Evolutionary conservation across 2,888 invertebrate species (phyloP).

Genomic region (Orchesellides sinensis): DNA sequence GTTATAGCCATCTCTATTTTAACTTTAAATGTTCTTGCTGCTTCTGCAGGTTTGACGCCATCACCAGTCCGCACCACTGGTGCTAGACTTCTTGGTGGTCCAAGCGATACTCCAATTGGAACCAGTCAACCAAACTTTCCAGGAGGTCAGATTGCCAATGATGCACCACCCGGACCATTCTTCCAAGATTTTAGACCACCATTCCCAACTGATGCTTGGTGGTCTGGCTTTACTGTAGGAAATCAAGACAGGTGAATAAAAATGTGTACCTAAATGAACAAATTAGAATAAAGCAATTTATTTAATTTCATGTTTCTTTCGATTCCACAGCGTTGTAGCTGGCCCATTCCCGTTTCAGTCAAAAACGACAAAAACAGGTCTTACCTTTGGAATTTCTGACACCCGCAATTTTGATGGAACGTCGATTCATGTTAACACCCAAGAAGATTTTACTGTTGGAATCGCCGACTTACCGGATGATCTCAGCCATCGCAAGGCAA

Average conservation of each 20-base stretch:
- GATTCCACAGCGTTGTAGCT: constrained; percentile 39
- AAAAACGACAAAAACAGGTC: constrained; percentile 52
- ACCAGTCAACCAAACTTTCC: constrained; percentile 64
- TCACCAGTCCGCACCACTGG: too few species aligned
- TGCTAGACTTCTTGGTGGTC: constrained; percentile 41
- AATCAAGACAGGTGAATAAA: constrained; percentile 66
- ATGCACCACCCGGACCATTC: constrained; percentile 70
- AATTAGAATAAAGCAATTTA: neutral
- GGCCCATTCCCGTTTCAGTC: constrained; percentile 71
- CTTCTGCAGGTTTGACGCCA: neutral
- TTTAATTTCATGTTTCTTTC: too few species aligned
- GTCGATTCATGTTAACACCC: constrained; percentile 63
- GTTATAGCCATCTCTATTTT: too few species aligned
- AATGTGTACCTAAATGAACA: neutral
- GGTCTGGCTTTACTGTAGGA: constrained; percentile 68
- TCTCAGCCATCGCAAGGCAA: constrained; percentile 58
- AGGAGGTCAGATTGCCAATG: constrained; percentile 65
- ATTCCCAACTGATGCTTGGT: constrained; percentile 71
- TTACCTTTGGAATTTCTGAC: constrained; percentile 62
- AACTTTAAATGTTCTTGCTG: too few species aligned
- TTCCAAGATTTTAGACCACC: constrained; percentile 68
- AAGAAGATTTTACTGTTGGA: constrained; percentile 57
- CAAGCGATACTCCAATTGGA: constrained; percentile 63
- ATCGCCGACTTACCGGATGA: constrained; percentile 51
- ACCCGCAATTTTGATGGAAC: constrained; percentile 67